Base-by-base conservation (phyloP, 2,797 vertebrate species). In the Lacerta agilis region DNA sequence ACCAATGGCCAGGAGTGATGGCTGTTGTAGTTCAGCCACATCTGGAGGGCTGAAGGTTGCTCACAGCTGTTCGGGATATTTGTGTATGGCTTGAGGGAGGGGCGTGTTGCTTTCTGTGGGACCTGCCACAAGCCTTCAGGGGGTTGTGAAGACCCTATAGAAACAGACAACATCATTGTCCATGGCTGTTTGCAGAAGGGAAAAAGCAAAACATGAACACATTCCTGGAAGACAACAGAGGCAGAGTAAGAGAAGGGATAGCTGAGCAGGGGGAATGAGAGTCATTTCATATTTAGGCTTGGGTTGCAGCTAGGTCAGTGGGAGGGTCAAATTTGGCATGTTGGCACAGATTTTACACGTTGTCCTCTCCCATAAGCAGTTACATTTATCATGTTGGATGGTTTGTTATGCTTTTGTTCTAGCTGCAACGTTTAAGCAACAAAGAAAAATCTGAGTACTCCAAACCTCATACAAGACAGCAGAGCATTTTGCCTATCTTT, bases 401-500 rank as follows among this genome's bases (percentile, higher is more conserved):
- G 38, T 29, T 55, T 66, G 66, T 4, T 11, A 71, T 33, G 43
- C 45, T 45, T 33, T n/a, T 64, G 25, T 77, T 61, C 72, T 75
- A 64, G 27, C 23, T 29, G 13, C 43, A 27, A 20, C 2, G 76
- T 66, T 64, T 43, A 85, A 23, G 38, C 13, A 27, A 38, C 33
- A 61, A 36, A 87, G n/a, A 73, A 1, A 27, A 49, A 82, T 82
- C 0, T 0, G 29, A 87, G 27, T 81, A 20, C 67, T 41, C 84
- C 13, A 8, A 0, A 45, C 8, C 25, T 1, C 89, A n/a, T 64
- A 69, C 10, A 8, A 85, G 79, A 23, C 66, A 87, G 11, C 5
- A 78, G 6, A 66, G 84, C 89, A 43, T 41, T 82, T 88, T 86
- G 61, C 58, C 45, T 29, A 38, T 25, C 33, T 87, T 90, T 33